Evolutionary conservation across 2,888 invertebrate genomes (phyloP), one percentile per base, ranked within the genome.

Genomic region (Luperina nickerlii): DNA sequence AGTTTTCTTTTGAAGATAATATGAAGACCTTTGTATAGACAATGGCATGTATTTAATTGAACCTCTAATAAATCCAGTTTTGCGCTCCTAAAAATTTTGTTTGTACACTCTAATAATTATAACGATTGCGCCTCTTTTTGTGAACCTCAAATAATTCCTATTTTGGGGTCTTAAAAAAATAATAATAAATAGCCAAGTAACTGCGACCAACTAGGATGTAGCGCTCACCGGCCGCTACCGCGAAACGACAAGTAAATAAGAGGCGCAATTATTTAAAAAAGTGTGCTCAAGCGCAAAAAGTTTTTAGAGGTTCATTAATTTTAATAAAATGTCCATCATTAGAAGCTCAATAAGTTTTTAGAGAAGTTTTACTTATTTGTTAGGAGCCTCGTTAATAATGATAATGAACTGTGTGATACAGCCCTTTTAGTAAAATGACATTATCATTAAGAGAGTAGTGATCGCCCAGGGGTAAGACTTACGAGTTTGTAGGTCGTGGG

Each of bases 1-100:
- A 45, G n/a, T 65, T 62, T 79, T 79, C 51, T 51, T 68, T 69
- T 42, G 7, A 4, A 51, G 51, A 70, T 51, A 51, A n/a, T 18
- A 54, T 18, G 6, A 70, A 38, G n/a, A 62, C 18, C 18, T 42
- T 62, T 4, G n/a, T 20, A 71, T 38, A 38, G 20, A 38, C 20
- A 65, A 65, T 20, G 63, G 63, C 8, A 32, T 18, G 32, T 20
- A 32, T 63, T 63, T 63, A 32, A 63, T 9, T 9, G 20, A 20
- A 20, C 4, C 0, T 38, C 9, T 11, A 20, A 20, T 38, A 20
- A 20, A 20, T 38, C 18, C 9, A 9, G 20, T 65, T 32, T 20
- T 38, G 18, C 4, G 1, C 1, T 7, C 32, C 18, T 18, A 63
- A 15, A 63, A 20, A 0, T 38, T 4, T 38, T 8, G 20, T 38